These are phyloP conservation scores for Sebastes iracundus DNA, from an alignment of 2,797 vertebrate species.

Conservation along the genomic window DNA sequence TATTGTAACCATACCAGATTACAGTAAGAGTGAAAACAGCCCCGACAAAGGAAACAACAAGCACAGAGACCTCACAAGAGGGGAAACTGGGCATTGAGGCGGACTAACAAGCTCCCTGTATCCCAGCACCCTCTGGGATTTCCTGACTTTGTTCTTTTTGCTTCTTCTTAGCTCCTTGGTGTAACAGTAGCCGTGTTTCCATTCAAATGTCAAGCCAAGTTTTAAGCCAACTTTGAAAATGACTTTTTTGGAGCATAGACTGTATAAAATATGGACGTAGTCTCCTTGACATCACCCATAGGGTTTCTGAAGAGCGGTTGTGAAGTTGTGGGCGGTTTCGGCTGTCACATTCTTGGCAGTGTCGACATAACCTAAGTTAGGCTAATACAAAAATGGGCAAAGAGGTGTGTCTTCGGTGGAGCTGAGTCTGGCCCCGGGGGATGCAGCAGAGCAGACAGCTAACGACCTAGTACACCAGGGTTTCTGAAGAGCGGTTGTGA, in stretches of 20 bases:
- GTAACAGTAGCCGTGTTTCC: not conserved
- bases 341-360: too few relatives aligned
- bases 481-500: too few relatives aligned
- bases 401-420: too few relatives aligned
- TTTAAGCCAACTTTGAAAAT: not conserved
- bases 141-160: constrained; percentile 34
- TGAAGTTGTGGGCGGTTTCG: too few relatives aligned
- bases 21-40: constrained; percentile 15
- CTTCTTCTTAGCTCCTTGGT: not conserved
- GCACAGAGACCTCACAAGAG: constrained; percentile 31
- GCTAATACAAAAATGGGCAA: too few relatives aligned
- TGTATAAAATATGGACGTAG: too few relatives aligned
- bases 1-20: not conserved
- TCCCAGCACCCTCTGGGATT: constrained; percentile 31
- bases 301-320: too few relatives aligned
- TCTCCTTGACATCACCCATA: too few relatives aligned
- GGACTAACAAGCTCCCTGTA: constrained; percentile 13
- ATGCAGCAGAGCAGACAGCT: too few relatives aligned
- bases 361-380: too few relatives aligned
- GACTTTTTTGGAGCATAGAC: not conserved
- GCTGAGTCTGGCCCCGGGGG: too few relatives aligned
- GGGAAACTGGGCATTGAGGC: constrained; percentile 17
- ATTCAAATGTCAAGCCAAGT: not conserved
- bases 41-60: constrained; percentile 24
- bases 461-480: too few relatives aligned